Evolutionary conservation across 2,888 invertebrate species (phyloP), one percentile per base, ranked within the genome.

Genomic region (Lathronympha strigana): DNA sequence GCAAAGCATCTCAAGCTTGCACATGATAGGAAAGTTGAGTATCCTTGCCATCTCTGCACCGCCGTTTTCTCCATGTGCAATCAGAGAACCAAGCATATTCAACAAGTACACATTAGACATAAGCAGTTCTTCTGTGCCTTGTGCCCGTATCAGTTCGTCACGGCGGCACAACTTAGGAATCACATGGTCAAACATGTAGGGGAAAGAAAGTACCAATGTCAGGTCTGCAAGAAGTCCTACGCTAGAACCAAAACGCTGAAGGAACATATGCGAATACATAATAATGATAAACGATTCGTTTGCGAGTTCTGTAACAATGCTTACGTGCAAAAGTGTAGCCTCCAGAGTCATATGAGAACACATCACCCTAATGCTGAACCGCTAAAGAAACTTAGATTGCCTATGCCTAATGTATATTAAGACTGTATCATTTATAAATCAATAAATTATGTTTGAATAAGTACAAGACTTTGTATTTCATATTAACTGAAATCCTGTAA

Each of bases 181-280:
- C 91, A 92, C 64, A 82, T 84, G 80, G 77, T 88, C 0, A 86
- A 82, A 62, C 90, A 90, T 66, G 72, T 68, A 0, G 84, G 82
- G 0, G 81, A 84, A 13, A 79, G 82, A 13, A 86, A 81, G 36
- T 88, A 75, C 61, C 81, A 86, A 64, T 93, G 93, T 68, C 79
- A 86, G 38, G 79, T 92, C 0, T 93, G 93, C 71, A 82, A 86
- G 47, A 93, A 92, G 63, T 77, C 82, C 1, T 91, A 87, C 55
- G 81, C 84, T 0, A 76, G 90, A 19, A 69, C 73, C 1, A 83
- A 84, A 66, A 86, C 90, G 0, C 70, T 90, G 9, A 81, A 76
- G 25, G 85, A 88, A 63, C 90, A 90, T 61, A 84, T 87, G 86
- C 76, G 86, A 0, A 88, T 88, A 67, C 90, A 90, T 67, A 86